Evolutionary conservation across 2,888 invertebrate species (phyloP), one percentile per base, ranked within the genome.

Genomic region (Lepidonotus clava): DNA sequence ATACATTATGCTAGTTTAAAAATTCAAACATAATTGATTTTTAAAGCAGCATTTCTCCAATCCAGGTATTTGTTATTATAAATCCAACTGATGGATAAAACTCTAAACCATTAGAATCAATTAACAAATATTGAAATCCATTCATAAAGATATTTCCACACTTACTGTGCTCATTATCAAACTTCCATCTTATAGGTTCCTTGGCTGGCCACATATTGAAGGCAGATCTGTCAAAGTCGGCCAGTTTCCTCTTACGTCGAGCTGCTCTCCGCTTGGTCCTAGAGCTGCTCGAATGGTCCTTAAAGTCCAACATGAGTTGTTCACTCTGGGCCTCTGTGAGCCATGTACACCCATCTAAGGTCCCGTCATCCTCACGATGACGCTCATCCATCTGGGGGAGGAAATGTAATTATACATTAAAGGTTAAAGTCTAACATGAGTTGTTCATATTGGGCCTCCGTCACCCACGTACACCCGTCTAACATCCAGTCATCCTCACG

Each of bases 271-370:
- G 28, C 61, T 32, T 11, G 61, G 2, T 1, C 24, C 61, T 24
- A 11, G 28, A 2, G 2, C n/a, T 18, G n/a, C n/a, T n/a, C n/a
- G n/a, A n/a, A n/a, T n/a, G n/a, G 61, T 61, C 28, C 0, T 24
- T 11, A 18, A 61, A 28, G 61, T 4, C 61, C 24, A 28, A 24
- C 61, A 61, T 61, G 61, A 61, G 28, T 2, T 5, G 28, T 32
- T 61, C 61, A 76, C 38, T 76, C 76, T 76, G 76, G 0, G 18
- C 76, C 38, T 76, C 40, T 14, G 76, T 76, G 6, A 76, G 76
- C 76, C 76, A 76, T 18, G 40, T 76, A 18, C 76, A 76, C 2
- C 76, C 76, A 21, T 76, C 76, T 21, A 76, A 40, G 2, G 38
- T 76, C 4, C 76, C 76, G 24, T 76, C 76, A 34, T n/a, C n/a